phyloP scores from a whole-genome alignment of 2,113 vertebrate genomes.

The Limanda limanda region DNA sequence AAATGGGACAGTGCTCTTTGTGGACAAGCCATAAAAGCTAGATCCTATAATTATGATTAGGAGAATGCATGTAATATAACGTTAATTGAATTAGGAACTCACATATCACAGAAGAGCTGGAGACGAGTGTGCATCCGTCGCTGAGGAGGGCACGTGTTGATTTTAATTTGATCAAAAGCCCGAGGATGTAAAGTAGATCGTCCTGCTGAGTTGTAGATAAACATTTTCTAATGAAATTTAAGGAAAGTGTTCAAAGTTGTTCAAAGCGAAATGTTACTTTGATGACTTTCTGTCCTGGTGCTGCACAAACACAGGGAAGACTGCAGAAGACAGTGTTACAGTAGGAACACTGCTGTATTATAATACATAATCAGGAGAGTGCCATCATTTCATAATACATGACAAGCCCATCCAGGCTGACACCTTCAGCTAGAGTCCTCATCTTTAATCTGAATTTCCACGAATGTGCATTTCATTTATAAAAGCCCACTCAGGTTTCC shows the following conservation, averaged over 20 bases:
- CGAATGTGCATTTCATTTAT: slow-evolving; percentile 37
- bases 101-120: not conserved
- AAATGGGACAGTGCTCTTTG: slow-evolving; percentile 53
- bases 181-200: slow-evolving; percentile 27
- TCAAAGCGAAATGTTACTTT: slow-evolving; percentile 49
- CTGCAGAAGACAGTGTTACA: slow-evolving; percentile 14
- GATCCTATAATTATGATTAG: slow-evolving; percentile 57
- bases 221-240: slow-evolving; percentile 55
- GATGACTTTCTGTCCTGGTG: slow-evolving; percentile 50
- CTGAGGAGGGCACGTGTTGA: slow-evolving; percentile 18
- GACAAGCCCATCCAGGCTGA: slow-evolving; percentile 28
- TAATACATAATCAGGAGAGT: slow-evolving; percentile 33
- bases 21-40: slow-evolving; percentile 58
- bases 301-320: slow-evolving; percentile 22
- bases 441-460: slow-evolving; percentile 49
- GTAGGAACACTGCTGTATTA: slow-evolving; percentile 7
- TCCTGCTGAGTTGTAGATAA: slow-evolving; percentile 42
- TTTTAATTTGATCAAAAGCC: slow-evolving; percentile 58
- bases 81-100: slow-evolving; percentile 70
- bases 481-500: slow-evolving; percentile 14
- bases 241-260: slow-evolving; percentile 38
- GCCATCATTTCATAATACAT: slow-evolving; percentile 26
- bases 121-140: slow-evolving; percentile 20
- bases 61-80: slow-evolving; percentile 49
- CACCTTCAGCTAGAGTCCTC: slow-evolving; percentile 26